phyloP scores from a whole-genome alignment of 2,113 vertebrate genomes.

The Sinocyclocheilus rhinocerous region DNA sequence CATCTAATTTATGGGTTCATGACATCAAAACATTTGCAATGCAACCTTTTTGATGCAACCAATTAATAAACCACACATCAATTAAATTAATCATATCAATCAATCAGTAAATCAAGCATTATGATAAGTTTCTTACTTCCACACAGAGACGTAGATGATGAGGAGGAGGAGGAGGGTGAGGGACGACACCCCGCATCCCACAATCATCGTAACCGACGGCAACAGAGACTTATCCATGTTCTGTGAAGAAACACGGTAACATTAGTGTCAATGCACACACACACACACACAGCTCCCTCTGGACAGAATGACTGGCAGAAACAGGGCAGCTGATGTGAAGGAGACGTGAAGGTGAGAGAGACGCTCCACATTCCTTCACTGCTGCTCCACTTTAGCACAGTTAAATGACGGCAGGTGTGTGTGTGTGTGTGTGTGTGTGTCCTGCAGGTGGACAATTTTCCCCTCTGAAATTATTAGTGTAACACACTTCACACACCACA shows the following conservation, averaged over 20 bases:
- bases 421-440: not conserved
- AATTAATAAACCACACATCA: too few species aligned
- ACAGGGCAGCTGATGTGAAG: slow-evolving; percentile 73
- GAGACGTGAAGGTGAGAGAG: slow-evolving; percentile 76
- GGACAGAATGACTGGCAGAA: slow-evolving; percentile 69
- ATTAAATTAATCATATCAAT: too few species aligned
- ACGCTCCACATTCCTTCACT: not conserved
- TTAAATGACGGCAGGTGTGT: not conserved
- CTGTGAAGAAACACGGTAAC: slow-evolving; percentile 70
- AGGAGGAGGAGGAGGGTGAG: slow-evolving; percentile 95
- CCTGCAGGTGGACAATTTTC: not conserved
- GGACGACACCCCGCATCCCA: slow-evolving; percentile 97
- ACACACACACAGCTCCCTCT: slow-evolving; percentile 55
- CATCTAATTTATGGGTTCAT: too few species aligned
- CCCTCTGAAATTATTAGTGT: not conserved
- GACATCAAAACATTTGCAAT: too few species aligned
- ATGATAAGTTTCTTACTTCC: slow-evolving; percentile 84
- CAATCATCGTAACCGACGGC: slow-evolving; percentile 96
- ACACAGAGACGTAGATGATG: slow-evolving; percentile 98
- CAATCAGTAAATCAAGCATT: not conserved
- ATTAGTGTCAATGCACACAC: slow-evolving; percentile 9
- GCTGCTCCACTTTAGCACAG: not conserved
- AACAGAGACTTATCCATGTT: slow-evolving; percentile 92
- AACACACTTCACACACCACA: not conserved
- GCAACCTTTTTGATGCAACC: too few species aligned